These are phyloP conservation scores for Mesoclemmys tuberculata DNA, from an alignment of 2,113 vertebrate species.

Conservation along the genomic window DNA sequence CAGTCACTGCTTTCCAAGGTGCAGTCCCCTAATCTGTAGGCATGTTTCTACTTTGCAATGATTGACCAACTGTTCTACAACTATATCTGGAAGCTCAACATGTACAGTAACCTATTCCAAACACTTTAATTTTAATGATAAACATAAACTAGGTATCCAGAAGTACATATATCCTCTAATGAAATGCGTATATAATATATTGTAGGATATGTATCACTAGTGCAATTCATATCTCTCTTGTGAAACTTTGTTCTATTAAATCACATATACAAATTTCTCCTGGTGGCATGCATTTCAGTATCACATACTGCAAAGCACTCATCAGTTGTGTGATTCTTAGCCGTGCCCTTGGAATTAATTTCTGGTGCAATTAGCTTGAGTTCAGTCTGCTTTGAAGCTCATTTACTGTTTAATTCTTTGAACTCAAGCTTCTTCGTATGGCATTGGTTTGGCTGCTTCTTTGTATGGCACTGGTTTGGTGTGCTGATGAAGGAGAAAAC, in stretches of 20 bases:
- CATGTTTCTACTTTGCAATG: not conserved
- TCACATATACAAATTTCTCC: not conserved
- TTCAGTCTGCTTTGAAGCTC: not conserved
- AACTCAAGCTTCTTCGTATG: not conserved
- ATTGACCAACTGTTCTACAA: not conserved
- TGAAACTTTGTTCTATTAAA: not conserved
- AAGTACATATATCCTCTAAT: not conserved
- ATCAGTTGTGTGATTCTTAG: not conserved
- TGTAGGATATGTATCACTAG: not conserved
- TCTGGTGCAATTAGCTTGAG: not conserved
- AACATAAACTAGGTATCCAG: not conserved
- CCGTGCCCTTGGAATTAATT: not conserved
- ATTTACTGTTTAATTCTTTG: not conserved
- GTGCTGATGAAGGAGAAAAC: not conserved
- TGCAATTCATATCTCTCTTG: not conserved
- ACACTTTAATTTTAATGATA: not conserved
- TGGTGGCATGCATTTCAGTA: no score
- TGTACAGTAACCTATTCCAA: not conserved
- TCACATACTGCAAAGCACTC: not conserved
- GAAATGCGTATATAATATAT: not conserved
- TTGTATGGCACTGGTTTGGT: no score
- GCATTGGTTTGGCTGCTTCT: no score
- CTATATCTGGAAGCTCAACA: not conserved
- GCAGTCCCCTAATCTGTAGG: not conserved
- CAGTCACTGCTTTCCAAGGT: not conserved